Conservation (phyloP, 2,888 invertebrate genomes). For the Eupithecia insigniata region DNA sequence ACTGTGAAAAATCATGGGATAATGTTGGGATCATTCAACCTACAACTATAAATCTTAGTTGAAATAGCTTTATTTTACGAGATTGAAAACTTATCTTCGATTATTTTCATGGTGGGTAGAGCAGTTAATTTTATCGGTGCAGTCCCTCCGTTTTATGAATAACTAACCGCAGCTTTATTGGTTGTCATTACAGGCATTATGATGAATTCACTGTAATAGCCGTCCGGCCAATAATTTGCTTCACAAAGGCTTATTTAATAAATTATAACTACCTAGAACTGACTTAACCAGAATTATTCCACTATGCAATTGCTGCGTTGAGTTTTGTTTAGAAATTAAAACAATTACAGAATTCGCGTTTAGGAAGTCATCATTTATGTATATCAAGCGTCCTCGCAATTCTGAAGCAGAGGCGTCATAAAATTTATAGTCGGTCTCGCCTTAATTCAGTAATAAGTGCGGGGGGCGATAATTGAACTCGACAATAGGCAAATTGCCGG, state of each 20-base stretch:
- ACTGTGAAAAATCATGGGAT: neutral
- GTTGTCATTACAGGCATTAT: constrained; percentile 59
- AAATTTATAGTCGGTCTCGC: constrained; percentile 76
- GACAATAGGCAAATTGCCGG: constrained; percentile 82
- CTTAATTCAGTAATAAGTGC: constrained; percentile 83
- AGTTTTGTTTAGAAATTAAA: neutral
- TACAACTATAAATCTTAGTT: neutral
- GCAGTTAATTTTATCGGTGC: constrained; percentile 65
- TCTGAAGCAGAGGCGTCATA: constrained; percentile 74
- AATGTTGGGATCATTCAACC: neutral
- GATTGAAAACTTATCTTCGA: constrained; percentile 32
- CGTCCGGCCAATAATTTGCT: constrained; percentile 50
- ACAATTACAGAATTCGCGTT: neutral
- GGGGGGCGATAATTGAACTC: constrained; percentile 83
- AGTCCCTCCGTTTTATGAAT: constrained; percentile 58
- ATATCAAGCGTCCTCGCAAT: constrained; percentile 60
- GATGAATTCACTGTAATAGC: constrained; percentile 47
- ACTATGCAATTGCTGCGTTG: neutral
- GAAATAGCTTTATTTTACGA: constrained; percentile 17
- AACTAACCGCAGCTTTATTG: constrained; percentile 55
- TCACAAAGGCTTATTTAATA: constrained; percentile 38
- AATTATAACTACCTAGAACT: constrained; percentile 18
- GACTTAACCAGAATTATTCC: neutral
- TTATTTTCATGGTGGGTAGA: constrained; percentile 40
- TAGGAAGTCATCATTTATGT: constrained; percentile 58